phyloP scores from a whole-genome alignment of 2,113 vertebrate genomes.

The Spea bombifrons region DNA sequence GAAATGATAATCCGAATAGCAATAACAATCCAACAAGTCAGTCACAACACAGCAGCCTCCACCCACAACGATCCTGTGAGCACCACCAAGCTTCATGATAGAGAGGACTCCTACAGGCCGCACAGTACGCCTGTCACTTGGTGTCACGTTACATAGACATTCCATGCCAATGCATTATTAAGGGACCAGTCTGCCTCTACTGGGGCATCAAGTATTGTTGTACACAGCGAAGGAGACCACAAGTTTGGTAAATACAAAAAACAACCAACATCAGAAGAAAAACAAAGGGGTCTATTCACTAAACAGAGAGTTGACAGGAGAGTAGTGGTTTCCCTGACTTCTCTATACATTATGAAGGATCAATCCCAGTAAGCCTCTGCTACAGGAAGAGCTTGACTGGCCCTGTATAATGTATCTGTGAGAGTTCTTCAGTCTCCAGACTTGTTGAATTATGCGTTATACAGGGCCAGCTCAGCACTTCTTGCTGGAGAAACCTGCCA shows the following conservation, averaged over 20 bases:
- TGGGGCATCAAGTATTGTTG: neutral
- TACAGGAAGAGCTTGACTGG: no score
- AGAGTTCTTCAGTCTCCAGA: no score
- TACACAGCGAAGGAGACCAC: neutral
- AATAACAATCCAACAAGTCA: neutral
- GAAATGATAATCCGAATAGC: neutral
- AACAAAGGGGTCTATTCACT: no score
- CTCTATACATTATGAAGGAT: no score
- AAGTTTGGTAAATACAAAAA: neutral
- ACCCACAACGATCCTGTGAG: neutral
- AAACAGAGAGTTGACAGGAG: no score
- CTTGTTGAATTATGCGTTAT: no score
- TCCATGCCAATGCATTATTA: conserved; percentile 11
- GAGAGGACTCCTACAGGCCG: neutral
- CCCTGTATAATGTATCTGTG: no score
- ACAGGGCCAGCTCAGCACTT: no score
- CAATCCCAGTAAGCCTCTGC: no score
- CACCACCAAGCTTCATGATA: neutral
- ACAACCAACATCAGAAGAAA: neutral
- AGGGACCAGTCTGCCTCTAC: no score
- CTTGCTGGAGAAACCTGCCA: no score
- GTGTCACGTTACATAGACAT: neutral
- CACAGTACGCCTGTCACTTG: neutral
- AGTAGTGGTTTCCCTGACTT: no score
- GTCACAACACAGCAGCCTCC: neutral